Evolutionary conservation across 2,797 vertebrate genomes (phyloP), one percentile per base, ranked within the genome.

Genomic region (Danio albolineatus): DNA sequence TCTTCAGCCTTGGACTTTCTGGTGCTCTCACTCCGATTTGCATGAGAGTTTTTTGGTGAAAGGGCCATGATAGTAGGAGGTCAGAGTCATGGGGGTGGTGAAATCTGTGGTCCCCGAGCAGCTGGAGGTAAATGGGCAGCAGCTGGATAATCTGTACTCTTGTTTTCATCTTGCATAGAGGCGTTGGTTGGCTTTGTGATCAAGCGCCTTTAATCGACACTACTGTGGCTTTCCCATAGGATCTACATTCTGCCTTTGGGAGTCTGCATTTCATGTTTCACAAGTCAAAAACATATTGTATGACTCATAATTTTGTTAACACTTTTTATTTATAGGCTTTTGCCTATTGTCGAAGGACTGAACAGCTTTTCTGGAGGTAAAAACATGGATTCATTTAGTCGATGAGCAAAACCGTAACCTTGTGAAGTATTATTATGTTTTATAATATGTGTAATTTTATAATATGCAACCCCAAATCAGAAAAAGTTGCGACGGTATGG

Each of bases 41-140:
- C 38, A 21, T 39, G 3, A 43, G 39, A 77, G 66, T 48, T 82
- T 57, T 51, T 79, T 76, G 48, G 39, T 17, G 69, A 73, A 76
- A 75, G 73, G 71, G 53, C 28, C 75, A 72, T 72, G 65, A 84
- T 41, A 80, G 49, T 21, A 76, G n/a, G 43, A 56, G 81, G 78
- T 76, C 75, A 84, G 17, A 41, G 10, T 75, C 39, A 57, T 21
- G 44, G 41, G 19, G 41, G 38, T 69, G 53, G 48, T 5, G 3
- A 44, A 14, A 10, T 43, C 51, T 49, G 48, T 61, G 61, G 75
- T 74, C 54, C 39, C 44, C 12, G 62, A 79, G 76, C 81, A 82
- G 86, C 79, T 86, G 85, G 69, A 72, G 76, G 53, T 80, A 79
- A 71, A 85, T n/a, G 73, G 82, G 59, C 85, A 89, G 87, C 89